These are phyloP conservation scores for Ernsta delagoae DNA, from an alignment of 2,888 invertebrate genomes.

Conservation along the genomic window DNA sequence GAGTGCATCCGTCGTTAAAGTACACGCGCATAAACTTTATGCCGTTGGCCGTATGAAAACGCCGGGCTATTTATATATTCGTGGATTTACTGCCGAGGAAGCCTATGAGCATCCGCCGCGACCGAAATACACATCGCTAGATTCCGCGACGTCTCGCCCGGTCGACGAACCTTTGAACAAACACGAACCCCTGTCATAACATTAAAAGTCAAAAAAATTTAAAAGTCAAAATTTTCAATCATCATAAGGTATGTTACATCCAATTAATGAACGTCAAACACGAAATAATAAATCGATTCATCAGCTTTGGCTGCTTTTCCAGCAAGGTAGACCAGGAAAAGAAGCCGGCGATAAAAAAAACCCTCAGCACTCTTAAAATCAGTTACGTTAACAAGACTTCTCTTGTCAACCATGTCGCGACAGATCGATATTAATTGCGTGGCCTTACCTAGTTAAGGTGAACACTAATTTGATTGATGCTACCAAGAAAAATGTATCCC, in stretches of 20 bases:
- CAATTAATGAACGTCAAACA: too few relatives aligned
- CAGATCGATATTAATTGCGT: constrained; percentile 34
- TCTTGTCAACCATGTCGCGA: constrained; percentile 39
- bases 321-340: too few relatives aligned
- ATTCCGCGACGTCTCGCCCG: constrained; percentile 82
- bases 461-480: constrained; percentile 38
- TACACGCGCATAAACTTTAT: constrained; percentile 55
- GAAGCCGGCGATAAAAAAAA: too few relatives aligned
- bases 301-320: too few relatives aligned
- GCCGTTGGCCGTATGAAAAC: constrained; percentile 58
- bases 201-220: too few relatives aligned
- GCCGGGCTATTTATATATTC: constrained; percentile 68
- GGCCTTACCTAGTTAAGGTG: constrained; percentile 22
- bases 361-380: too few relatives aligned
- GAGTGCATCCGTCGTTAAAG: constrained; percentile 62
- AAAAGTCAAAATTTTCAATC: too few relatives aligned
- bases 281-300: too few relatives aligned
- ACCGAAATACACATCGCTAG: constrained; percentile 77
- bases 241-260: too few relatives aligned
- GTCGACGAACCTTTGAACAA: constrained; percentile 65
- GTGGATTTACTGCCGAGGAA: constrained; percentile 74
- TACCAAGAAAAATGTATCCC: constrained; percentile 30
- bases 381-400: constrained; percentile 17
- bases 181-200: constrained; percentile 56
- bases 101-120: constrained; percentile 71